Percentiles rank a stretch among this genome's conserved stretches.
Evolutionary conservation across 2,113 vertebrate species (phyloP).

Genomic region (Gasterosteus aculeatus): DNA sequence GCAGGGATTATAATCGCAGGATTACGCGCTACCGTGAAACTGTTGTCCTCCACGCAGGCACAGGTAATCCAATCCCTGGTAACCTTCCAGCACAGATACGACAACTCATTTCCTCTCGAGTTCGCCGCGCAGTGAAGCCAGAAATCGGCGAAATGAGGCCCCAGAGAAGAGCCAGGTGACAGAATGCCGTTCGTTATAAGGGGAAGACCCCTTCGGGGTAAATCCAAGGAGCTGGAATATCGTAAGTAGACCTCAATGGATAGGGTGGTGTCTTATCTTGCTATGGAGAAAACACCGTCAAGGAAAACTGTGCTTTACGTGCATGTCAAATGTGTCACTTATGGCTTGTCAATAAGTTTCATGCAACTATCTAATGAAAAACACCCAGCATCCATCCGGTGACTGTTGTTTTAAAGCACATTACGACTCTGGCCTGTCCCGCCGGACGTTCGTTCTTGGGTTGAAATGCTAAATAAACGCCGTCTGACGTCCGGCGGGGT

Average conservation of each 20-base stretch:
- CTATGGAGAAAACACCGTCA: not conserved
- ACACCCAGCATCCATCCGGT: not conserved
- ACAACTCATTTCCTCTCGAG: constrained; percentile 58
- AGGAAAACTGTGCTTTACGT: not conserved
- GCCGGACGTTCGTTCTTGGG: not conserved
- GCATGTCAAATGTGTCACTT: not conserved
- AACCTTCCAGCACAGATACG: constrained; percentile 68
- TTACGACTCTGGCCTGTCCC: not conserved
- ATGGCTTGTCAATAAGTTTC: not conserved
- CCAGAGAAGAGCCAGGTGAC: constrained; percentile 72
- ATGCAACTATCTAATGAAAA: not conserved
- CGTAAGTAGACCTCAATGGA: not conserved
- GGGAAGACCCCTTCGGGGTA: constrained; percentile 74
- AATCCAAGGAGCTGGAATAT: constrained; percentile 39
- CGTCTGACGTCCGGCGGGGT: not conserved
- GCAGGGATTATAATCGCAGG: constrained; percentile 89
- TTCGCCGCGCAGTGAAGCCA: constrained; percentile 55
- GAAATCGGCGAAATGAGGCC: constrained; percentile 62
- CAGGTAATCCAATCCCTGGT: constrained; percentile 90
- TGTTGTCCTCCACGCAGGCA: constrained; percentile 84
- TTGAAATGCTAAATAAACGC: not conserved
- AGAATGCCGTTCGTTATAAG: constrained; percentile 78
- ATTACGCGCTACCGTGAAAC: constrained; percentile 87
- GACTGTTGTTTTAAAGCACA: not conserved
- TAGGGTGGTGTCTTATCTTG: constrained; percentile 18